Conservation (phyloP, 2,113 vertebrate genomes). For the Budorcas taxicolor region DNA sequence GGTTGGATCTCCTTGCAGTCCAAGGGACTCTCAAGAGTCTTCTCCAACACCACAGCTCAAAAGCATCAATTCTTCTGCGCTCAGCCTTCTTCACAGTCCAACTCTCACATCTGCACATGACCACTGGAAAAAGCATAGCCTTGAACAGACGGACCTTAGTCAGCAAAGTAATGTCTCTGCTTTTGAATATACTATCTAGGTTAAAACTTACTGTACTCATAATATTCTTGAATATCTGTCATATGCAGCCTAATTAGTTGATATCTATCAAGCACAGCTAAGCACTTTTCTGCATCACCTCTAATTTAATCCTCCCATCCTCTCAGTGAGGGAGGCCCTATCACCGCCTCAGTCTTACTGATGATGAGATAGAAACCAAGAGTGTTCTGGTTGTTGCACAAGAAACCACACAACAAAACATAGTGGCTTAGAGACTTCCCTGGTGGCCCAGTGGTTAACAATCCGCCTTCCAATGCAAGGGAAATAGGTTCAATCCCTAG, state of each 20-base stretch:
- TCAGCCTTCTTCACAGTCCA: too few species aligned
- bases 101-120: too few species aligned
- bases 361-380: neutral
- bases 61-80: too few species aligned
- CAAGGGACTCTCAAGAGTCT: too few species aligned
- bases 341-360: neutral
- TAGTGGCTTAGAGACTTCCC: neutral
- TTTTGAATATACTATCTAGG: too few species aligned
- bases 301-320: neutral
- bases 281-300: neutral
- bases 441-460: neutral
- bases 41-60: too few species aligned
- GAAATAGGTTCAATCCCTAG: neutral
- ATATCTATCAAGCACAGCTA: neutral
- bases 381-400: neutral
- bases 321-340: neutral
- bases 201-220: neutral
- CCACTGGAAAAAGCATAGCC: too few species aligned
- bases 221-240: neutral
- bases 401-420: neutral
- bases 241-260: neutral
- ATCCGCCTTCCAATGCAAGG: neutral
- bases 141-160: too few species aligned
- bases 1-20: too few species aligned
- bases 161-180: too few species aligned